These are phyloP conservation scores for Polypterus bichir DNA, from an alignment of 2,113 vertebrate genomes.

Conservation along the genomic window DNA sequence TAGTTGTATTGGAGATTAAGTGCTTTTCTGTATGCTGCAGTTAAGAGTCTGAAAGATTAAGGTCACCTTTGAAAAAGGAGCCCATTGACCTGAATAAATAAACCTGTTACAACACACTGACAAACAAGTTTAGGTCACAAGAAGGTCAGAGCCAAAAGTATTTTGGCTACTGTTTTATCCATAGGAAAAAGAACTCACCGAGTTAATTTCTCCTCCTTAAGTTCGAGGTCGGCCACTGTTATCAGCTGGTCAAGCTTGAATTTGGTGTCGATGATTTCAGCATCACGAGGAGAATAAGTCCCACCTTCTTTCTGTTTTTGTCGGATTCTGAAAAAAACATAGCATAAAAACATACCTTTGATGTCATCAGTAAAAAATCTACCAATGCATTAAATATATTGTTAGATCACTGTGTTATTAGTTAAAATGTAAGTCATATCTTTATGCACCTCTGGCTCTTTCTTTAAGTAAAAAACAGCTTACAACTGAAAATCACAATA, in stretches of 20 bases:
- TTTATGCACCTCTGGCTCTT: no score
- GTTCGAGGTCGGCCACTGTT: slow-evolving; percentile 85
- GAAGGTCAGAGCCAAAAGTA: slow-evolving; percentile 49
- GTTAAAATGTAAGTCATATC: no score
- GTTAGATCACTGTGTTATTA: no score
- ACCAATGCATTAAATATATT: no score
- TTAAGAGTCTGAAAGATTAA: slow-evolving; percentile 50
- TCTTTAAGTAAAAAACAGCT: not conserved
- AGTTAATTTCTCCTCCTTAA: slow-evolving; percentile 90
- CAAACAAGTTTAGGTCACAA: slow-evolving; percentile 63
- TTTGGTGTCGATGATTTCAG: slow-evolving; percentile 92
- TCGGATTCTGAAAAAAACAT: slow-evolving; percentile 59
- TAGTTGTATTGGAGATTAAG: slow-evolving; percentile 34
- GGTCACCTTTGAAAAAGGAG: slow-evolving; percentile 71
- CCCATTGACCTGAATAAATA: slow-evolving; percentile 66
- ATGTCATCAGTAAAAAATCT: not conserved
- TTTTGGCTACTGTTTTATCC: slow-evolving; percentile 45
- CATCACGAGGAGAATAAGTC: slow-evolving; percentile 86
- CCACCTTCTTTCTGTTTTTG: slow-evolving; percentile 91
- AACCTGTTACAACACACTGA: slow-evolving; percentile 59
- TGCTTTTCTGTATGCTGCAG: slow-evolving; percentile 43
- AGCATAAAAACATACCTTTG: not conserved
- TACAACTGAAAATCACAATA: not conserved
- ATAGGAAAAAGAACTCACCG: slow-evolving; percentile 59
- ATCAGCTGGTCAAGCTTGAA: slow-evolving; percentile 94